Evolutionary conservation across 2,113 vertebrate genomes (phyloP).

Genomic region (Rhinopomastus cyanomelas): DNA sequence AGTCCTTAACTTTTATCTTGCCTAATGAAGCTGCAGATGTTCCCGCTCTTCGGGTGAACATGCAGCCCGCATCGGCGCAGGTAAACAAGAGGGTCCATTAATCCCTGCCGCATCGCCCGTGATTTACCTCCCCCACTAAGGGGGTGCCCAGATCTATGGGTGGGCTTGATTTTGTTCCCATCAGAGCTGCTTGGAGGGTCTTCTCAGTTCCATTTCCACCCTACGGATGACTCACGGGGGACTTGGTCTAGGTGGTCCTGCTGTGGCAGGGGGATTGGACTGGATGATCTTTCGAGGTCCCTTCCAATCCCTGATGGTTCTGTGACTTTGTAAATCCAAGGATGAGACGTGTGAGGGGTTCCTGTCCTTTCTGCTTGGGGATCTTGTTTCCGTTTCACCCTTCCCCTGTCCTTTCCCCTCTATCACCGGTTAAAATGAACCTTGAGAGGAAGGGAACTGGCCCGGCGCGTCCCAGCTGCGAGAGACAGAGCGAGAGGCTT

Average conservation of each 20-base stretch:
- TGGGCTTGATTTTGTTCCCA: neutral
- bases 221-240: neutral
- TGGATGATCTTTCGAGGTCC: too few relatives aligned
- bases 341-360: neutral
- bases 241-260: too few relatives aligned
- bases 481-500: slow-evolving; percentile 71
- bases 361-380: neutral
- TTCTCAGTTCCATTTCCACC: neutral
- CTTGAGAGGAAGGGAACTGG: slow-evolving; percentile 64
- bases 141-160: neutral
- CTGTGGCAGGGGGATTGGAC: too few relatives aligned
- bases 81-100: neutral
- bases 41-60: neutral
- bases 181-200: neutral
- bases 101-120: neutral
- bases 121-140: neutral
- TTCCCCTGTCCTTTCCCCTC: neutral
- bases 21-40: slow-evolving; percentile 51
- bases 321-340: rapidly evolving
- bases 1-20: slow-evolving; percentile 45
- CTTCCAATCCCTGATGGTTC: too few relatives aligned
- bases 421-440: slow-evolving; percentile 38
- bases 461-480: slow-evolving; percentile 66
- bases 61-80: neutral
- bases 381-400: neutral